A percentile compares a stretch with the other conserved stretches of the same genome.
phyloP scores from a whole-genome alignment of 2,113 vertebrate genomes.

The Syngnathus floridae region DNA sequence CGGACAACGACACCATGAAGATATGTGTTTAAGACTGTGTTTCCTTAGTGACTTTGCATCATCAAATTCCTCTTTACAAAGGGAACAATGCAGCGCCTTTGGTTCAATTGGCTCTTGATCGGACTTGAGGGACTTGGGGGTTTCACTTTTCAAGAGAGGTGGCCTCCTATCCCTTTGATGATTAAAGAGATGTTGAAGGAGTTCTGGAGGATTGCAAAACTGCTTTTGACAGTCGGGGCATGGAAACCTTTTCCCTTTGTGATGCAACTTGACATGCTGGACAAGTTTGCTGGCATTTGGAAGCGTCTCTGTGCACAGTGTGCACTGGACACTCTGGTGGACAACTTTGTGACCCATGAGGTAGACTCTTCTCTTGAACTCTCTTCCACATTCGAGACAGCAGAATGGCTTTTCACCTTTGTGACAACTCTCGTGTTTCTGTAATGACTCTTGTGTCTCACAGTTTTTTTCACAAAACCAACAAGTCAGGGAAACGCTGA shows the following conservation, averaged over 20 bases:
- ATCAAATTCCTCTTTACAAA: slow-evolving; percentile 61
- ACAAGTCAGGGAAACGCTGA: slow-evolving; percentile 34
- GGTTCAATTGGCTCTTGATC: slow-evolving; percentile 16
- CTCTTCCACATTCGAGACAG: slow-evolving; percentile 67
- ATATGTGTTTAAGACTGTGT: slow-evolving; percentile 62
- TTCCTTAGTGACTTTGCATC: slow-evolving; percentile 47
- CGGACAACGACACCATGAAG: slow-evolving; percentile 58
- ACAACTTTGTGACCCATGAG: slow-evolving; percentile 60
- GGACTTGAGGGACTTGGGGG: slow-evolving; percentile 13
- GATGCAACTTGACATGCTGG: slow-evolving; percentile 63
- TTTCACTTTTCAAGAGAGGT: slow-evolving; percentile 6
- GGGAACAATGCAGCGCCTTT: slow-evolving; percentile 44
- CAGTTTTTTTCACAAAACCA: slow-evolving; percentile 63
- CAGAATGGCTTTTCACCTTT: slow-evolving; percentile 62
- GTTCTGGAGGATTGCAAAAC: slow-evolving; percentile 59
- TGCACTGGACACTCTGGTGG: slow-evolving; percentile 70
- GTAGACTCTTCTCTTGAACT: slow-evolving; percentile 53
- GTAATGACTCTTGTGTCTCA: slow-evolving; percentile 19
- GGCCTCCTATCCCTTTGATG: slow-evolving; percentile 34
- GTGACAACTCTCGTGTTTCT: slow-evolving; percentile 58
- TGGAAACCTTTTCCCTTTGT: slow-evolving; percentile 58
- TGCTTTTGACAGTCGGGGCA: slow-evolving; percentile 66
- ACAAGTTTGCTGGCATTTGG: slow-evolving; percentile 63
- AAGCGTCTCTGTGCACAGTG: slow-evolving; percentile 66
- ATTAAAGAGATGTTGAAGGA: slow-evolving; percentile 59